Evolutionary conservation across 2,113 vertebrate species (phyloP).

Genomic region (Lathamus discolor): DNA sequence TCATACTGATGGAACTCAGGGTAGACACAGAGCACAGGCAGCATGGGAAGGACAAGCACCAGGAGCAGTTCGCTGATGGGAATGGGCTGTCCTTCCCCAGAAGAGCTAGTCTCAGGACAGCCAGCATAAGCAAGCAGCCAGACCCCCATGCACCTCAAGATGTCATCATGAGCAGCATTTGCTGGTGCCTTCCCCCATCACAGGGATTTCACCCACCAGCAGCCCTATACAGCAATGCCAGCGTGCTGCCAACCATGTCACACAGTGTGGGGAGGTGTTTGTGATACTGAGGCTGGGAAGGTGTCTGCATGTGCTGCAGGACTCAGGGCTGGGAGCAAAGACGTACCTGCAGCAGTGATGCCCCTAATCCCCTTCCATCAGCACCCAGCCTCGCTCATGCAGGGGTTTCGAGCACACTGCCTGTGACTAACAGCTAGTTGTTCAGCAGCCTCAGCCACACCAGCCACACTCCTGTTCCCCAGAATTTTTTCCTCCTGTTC

Average conservation of each 20-base stretch:
- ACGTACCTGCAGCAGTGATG: neutral
- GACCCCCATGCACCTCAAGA: neutral
- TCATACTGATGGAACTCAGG: neutral
- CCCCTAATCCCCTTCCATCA: neutral
- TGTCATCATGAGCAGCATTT: neutral
- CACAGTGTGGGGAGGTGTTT: neutral
- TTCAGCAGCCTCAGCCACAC: neutral
- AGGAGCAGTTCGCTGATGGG: neutral
- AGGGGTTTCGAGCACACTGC: neutral
- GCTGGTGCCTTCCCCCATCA: neutral
- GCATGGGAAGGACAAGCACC: neutral
- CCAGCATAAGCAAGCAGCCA: neutral
- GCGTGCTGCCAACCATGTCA: fast-evolving
- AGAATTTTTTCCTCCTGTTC: neutral
- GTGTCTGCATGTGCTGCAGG: neutral
- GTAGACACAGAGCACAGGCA: fast-evolving
- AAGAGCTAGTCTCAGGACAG: neutral
- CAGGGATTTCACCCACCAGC: neutral
- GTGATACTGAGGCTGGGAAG: fast-evolving
- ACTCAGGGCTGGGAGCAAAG: neutral
- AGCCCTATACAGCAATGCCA: neutral
- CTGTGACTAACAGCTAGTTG: neutral
- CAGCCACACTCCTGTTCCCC: neutral
- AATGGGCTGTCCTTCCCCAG: neutral
- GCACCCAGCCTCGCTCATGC: fast-evolving